Evolutionary conservation across 1,140 invertebrate genomes (phyloP).

Genomic region (Leguminivora glycinivorella): DNA sequence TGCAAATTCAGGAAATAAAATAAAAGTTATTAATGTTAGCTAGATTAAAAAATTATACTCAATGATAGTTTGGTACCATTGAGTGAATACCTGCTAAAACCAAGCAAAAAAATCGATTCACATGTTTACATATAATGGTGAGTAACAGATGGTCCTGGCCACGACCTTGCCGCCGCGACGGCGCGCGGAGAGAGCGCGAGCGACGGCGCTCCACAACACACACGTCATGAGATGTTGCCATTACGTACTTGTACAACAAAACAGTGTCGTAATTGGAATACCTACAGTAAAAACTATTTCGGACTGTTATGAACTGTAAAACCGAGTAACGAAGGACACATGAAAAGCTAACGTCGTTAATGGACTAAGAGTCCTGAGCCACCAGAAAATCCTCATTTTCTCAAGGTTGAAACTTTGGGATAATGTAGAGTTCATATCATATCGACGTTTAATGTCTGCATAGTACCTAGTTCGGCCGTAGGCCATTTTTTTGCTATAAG

Average conservation of each 20-base stretch:
- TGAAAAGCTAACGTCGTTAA: neutral
- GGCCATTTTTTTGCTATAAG: too few species aligned
- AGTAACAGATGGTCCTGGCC: conserved; percentile 1
- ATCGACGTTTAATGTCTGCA: too few species aligned
- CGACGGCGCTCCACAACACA: neutral
- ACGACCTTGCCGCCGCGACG: conserved; percentile 4
- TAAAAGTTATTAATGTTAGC: too few species aligned
- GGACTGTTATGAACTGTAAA: neutral
- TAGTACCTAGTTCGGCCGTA: too few species aligned
- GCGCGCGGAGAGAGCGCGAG: too few species aligned
- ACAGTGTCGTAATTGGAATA: neutral
- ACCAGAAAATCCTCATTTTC: too few species aligned
- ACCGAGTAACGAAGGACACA: too few species aligned
- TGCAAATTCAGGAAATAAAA: too few species aligned
- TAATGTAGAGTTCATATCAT: too few species aligned
- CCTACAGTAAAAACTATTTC: neutral
- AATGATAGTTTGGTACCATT: neutral
- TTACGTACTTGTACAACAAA: neutral
- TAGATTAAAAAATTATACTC: too few species aligned
- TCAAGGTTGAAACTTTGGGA: too few species aligned
- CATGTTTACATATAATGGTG: conserved; percentile 2
- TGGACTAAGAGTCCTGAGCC: too few species aligned
- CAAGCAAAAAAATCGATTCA: neutral
- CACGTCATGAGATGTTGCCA: neutral
- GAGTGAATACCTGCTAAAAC: neutral